These are phyloP conservation scores for Caenorhabditis japonica DNA, from an alignment of 2,888 invertebrate genomes.

Conservation along the genomic window DNA sequence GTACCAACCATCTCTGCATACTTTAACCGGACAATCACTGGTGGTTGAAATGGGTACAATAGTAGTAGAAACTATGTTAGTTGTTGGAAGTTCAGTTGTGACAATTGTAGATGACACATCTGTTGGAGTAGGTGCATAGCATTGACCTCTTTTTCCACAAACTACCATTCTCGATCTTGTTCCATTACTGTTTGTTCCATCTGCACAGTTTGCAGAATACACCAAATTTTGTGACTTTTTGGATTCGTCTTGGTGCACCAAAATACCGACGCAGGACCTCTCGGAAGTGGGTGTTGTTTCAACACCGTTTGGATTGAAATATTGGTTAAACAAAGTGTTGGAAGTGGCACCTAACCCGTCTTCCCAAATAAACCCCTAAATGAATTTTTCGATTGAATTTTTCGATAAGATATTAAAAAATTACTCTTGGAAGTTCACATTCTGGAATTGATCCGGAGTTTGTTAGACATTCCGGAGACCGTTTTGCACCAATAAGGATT, in stretches of 20 bases:
- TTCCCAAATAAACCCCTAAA: conserved; percentile 11
- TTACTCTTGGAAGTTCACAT: conserved; percentile 12
- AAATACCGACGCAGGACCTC: conserved; percentile 5
- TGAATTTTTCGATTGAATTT: neutral
- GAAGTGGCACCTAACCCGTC: conserved; percentile 11
- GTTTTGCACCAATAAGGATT: conserved; percentile 33
- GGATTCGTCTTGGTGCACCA: neutral
- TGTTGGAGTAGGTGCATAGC: neutral
- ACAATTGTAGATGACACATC: neutral
- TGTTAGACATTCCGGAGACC: conserved; percentile 17
- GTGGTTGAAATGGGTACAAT: conserved; percentile 5
- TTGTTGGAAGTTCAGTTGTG: neutral
- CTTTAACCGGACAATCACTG: conserved; percentile 22
- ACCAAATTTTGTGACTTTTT: conserved; percentile 1
- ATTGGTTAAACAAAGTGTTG: conserved; percentile 13
- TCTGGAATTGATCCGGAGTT: conserved; percentile 14
- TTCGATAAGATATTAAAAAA: neutral
- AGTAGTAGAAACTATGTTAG: neutral
- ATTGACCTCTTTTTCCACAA: conserved; percentile 16
- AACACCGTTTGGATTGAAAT: conserved; percentile 10
- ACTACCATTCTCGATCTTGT: conserved; percentile 17
- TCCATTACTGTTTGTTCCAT: conserved; percentile 12
- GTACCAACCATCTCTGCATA: conserved; percentile 27
- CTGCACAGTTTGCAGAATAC: conserved; percentile 6
- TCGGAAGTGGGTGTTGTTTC: neutral